phyloP scores from a whole-genome alignment of 1,140 invertebrate species.

The Carposina sasakii region DNA sequence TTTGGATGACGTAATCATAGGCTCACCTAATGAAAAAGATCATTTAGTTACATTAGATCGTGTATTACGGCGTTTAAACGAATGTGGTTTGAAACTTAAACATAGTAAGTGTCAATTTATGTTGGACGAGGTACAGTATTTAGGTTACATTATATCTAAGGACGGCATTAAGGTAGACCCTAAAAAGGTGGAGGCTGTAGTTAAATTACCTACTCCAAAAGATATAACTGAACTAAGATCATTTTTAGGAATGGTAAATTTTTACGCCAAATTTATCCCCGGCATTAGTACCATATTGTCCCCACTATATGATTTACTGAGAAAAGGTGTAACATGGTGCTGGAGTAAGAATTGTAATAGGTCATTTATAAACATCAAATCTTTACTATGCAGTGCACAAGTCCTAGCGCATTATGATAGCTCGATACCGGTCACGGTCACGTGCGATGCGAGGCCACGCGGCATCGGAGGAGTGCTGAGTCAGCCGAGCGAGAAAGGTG shows the following conservation, averaged over 20 bases:
- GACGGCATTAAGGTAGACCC: neutral
- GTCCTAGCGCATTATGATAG: neutral
- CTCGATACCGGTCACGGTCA: neutral
- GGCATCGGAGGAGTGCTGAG: neutral
- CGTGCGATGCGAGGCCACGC: neutral
- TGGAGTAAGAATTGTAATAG: neutral
- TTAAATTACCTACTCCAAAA: neutral
- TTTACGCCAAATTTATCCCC: neutral
- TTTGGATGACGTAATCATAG: slow-evolving; percentile 4
- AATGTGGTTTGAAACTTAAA: neutral
- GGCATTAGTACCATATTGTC: neutral
- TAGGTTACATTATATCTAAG: neutral
- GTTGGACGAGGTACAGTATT: neutral
- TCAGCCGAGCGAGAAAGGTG: neutral
- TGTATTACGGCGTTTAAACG: neutral
- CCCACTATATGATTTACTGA: no score
- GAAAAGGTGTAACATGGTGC: neutral
- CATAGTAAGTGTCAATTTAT: neutral
- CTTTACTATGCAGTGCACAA: neutral
- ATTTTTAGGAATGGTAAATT: slow-evolving; percentile 1
- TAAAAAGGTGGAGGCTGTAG: neutral
- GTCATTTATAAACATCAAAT: neutral
- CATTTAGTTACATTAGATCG: slow-evolving; percentile 1
- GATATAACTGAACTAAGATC: neutral
- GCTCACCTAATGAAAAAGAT: neutral